A percentile compares a stretch with the other conserved stretches of the same genome.
phyloP scores from a whole-genome alignment of 2,113 vertebrate species.

The Ochotona princeps region DNA sequence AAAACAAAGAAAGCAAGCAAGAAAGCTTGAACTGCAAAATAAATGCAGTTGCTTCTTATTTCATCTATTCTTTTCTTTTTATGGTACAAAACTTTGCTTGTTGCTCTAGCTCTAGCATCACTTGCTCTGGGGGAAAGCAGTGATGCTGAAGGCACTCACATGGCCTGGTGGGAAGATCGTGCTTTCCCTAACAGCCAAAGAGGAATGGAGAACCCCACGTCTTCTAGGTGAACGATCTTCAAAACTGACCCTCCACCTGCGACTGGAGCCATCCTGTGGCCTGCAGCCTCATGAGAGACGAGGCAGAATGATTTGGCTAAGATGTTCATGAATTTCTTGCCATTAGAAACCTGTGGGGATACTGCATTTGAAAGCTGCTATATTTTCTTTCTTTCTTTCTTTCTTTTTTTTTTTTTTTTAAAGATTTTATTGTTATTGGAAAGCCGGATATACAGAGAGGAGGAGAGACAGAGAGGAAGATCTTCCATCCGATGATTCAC shows the following conservation, averaged over 20 bases:
- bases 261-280: not conserved
- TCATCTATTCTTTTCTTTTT: not conserved
- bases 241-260: not conserved
- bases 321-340: not conserved
- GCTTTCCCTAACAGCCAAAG: not conserved
- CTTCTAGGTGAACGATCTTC: not conserved
- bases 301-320: not conserved
- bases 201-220: not conserved
- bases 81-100: not conserved
- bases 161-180: not conserved
- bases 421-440: too few species aligned
- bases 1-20: too few species aligned
- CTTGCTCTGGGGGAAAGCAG: not conserved
- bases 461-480: too few species aligned
- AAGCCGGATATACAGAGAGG: too few species aligned
- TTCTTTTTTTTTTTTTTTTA: too few species aligned
- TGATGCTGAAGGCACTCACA: not conserved
- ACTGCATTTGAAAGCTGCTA: slow-evolving; percentile 5
- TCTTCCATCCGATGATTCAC: too few species aligned
- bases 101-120: not conserved
- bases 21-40: slow-evolving; percentile 28
- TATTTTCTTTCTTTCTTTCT: too few species aligned
- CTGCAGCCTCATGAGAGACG: not conserved
- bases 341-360: not conserved
- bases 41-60: slow-evolving; percentile 25